Conservation (phyloP, 2,888 invertebrate genomes). For the Hypercompe scribonia region DNA sequence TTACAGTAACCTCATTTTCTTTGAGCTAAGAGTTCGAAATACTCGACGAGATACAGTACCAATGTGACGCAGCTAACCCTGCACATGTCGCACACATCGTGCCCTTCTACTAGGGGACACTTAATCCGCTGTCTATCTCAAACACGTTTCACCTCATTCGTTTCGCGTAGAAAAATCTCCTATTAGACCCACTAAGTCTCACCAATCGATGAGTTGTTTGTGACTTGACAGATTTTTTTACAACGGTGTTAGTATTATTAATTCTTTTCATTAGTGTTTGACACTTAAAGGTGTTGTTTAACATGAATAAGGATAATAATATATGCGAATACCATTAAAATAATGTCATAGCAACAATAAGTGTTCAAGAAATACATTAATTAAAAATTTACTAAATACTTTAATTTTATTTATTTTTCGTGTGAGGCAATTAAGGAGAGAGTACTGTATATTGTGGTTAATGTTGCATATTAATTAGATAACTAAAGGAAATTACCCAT, state of each 20-base stretch:
- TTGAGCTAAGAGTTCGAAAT: slow-evolving; percentile 30
- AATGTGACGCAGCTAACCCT: slow-evolving; percentile 32
- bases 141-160: slow-evolving; percentile 86
- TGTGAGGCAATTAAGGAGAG: neutral
- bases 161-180: slow-evolving; percentile 81
- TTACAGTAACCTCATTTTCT: slow-evolving; percentile 45
- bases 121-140: slow-evolving; percentile 86
- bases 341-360: neutral
- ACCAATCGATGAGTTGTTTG: slow-evolving; percentile 75
- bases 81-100: slow-evolving; percentile 45
- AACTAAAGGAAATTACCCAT: slow-evolving; percentile 31
- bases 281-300: neutral
- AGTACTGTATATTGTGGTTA: slow-evolving; percentile 1
- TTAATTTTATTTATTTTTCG: neutral
- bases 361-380: neutral
- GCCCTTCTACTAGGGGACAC: slow-evolving; percentile 77
- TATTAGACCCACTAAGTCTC: slow-evolving; percentile 80
- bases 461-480: slow-evolving; percentile 17
- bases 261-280: neutral
- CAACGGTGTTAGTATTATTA: slow-evolving; percentile 44
- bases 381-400: slow-evolving; percentile 2
- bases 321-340: neutral
- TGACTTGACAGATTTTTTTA: slow-evolving; percentile 72
- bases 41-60: slow-evolving; percentile 35
- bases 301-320: neutral